A percentile compares a stretch with the other conserved stretches of the same genome.
These are phyloP conservation scores for Parascotia fuliginaria DNA, from an alignment of 2,888 invertebrate genomes.

Conservation along the genomic window DNA sequence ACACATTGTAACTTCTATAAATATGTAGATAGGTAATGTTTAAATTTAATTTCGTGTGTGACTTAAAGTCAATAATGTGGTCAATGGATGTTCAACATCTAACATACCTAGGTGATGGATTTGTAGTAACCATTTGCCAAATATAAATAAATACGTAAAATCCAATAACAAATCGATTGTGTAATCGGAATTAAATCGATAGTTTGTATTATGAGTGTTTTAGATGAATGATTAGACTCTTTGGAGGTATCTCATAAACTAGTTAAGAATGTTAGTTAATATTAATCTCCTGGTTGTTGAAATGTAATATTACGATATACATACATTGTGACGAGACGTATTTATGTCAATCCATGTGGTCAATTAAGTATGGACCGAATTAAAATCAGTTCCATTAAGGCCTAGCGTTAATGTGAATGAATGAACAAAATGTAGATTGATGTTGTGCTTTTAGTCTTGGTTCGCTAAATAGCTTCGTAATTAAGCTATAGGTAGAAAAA, in stretches of 20 bases:
- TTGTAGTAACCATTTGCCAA: conserved; percentile 76
- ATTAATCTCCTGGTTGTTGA: conserved; percentile 80
- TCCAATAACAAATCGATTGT: conserved; percentile 56
- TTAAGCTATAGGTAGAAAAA: conserved; percentile 20
- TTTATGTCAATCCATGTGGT: conserved; percentile 77
- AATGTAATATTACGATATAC: conserved; percentile 60
- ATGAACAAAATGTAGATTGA: conserved; percentile 50
- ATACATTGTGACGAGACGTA: conserved; percentile 59
- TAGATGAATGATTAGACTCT: conserved; percentile 67
- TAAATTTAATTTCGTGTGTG: conserved; percentile 54
- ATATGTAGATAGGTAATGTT: conserved; percentile 67
- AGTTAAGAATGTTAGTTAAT: conserved; percentile 73
- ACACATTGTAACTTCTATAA: conserved; percentile 51
- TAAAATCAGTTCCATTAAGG: conserved; percentile 66
- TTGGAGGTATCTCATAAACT: conserved; percentile 74
- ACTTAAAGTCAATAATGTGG: conserved; percentile 72
- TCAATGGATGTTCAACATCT: conserved; percentile 67
- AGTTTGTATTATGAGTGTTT: conserved; percentile 60
- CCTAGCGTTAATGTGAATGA: conserved; percentile 62
- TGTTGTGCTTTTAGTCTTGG: conserved; percentile 60
- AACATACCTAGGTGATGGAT: conserved; percentile 60
- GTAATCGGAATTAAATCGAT: conserved; percentile 49
- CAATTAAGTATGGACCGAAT: conserved; percentile 79
- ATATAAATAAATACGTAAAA: conserved; percentile 78
- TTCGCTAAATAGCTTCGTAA: conserved; percentile 34